Evolutionary conservation across 2,888 invertebrate species (phyloP).

Genomic region (Xanthia togata): DNA sequence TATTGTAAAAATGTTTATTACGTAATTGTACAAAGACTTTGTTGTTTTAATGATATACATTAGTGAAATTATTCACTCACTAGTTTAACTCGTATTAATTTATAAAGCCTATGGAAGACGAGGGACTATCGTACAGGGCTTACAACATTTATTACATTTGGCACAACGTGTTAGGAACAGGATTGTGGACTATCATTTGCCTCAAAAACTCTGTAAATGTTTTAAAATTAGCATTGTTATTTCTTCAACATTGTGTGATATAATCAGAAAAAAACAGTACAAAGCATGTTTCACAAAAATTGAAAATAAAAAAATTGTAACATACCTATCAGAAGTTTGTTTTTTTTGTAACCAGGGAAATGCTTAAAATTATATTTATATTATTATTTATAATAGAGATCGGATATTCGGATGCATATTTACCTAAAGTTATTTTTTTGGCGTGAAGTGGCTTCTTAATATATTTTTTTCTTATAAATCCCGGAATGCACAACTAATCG

Average conservation of each 20-base stretch:
- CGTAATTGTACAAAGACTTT: constrained; percentile 85
- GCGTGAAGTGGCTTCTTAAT: too few relatives aligned
- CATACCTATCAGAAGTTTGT: constrained; percentile 9
- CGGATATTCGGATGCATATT: too few relatives aligned
- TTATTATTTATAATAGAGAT: constrained; percentile 30
- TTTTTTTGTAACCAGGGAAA: constrained; percentile 32
- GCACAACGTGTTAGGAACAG: constrained; percentile 87
- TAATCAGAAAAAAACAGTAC: constrained; percentile 14
- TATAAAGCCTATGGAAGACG: constrained; percentile 86
- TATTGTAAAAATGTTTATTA: constrained; percentile 88
- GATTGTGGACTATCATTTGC: constrained; percentile 73
- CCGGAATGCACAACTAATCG: too few relatives aligned
- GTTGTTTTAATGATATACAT: constrained; percentile 77
- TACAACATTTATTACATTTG: constrained; percentile 80
- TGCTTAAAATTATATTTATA: constrained; percentile 44
- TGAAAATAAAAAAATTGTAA: constrained; percentile 37
- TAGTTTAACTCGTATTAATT: constrained; percentile 70
- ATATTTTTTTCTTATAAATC: too few relatives aligned
- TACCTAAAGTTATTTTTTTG: too few relatives aligned
- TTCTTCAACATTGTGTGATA: constrained; percentile 62
- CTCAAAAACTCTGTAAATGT: constrained; percentile 60
- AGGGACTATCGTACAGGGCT: constrained; percentile 81
- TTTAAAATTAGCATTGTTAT: constrained; percentile 57
- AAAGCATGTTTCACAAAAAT: constrained; percentile 30
- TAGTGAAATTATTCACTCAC: constrained; percentile 71